phyloP scores from a whole-genome alignment of 2,797 vertebrate species.

The Mus caroli region DNA sequence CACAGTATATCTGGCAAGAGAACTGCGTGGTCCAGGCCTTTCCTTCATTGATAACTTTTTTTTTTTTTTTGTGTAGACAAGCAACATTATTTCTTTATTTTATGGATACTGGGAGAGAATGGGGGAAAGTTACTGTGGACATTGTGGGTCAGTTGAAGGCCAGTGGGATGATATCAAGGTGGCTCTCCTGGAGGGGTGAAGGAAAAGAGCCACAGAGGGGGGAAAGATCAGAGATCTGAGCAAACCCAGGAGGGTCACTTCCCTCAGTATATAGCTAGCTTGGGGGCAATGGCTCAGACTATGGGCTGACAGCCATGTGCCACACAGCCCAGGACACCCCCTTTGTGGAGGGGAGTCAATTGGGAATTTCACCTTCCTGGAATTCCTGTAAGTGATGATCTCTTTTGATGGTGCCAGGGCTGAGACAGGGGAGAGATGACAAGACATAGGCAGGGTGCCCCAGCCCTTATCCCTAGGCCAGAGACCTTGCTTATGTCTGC shows the following conservation, averaged over 20 bases:
- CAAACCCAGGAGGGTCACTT: background rate
- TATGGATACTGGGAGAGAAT: background rate
- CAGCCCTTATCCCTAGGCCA: background rate
- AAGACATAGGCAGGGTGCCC: background rate
- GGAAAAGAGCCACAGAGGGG: background rate
- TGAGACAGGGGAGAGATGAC: too few relatives aligned
- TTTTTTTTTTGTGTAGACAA: background rate
- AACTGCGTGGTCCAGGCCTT: background rate
- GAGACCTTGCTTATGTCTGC: slow-evolving; percentile 54
- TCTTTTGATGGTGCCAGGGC: background rate
- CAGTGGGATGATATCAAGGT: background rate
- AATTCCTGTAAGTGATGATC: accelerated
- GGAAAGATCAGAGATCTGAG: background rate
- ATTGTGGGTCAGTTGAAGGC: background rate
- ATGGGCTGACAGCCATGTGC: background rate
- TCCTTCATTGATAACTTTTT: background rate
- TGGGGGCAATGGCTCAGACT: background rate
- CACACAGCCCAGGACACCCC: background rate
- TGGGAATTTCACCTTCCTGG: background rate
- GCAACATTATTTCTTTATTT: slow-evolving; percentile 5
- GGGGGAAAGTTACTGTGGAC: too few relatives aligned
- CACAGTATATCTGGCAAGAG: background rate
- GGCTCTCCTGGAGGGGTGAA: too few relatives aligned
- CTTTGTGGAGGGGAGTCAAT: background rate
- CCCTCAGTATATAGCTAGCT: background rate